A percentile compares a stretch with the other conserved stretches of the same genome.
phyloP scores from a whole-genome alignment of 2,113 vertebrate species.

The Myiozetetes cayanensis region DNA sequence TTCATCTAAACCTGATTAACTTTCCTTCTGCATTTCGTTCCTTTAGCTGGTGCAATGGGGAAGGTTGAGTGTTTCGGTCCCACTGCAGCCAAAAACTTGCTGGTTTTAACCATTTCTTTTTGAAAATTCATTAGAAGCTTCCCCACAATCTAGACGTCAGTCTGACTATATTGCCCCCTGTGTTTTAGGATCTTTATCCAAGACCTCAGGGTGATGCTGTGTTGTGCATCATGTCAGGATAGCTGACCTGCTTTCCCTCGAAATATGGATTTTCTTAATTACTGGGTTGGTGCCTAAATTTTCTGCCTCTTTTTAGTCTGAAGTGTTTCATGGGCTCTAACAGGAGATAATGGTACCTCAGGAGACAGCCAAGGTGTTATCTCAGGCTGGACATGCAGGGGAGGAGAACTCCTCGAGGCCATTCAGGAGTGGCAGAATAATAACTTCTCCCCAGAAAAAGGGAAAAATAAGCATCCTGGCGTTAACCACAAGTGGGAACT shows the following conservation, averaged over 20 bases:
- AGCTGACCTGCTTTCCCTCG: not conserved
- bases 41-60: not conserved
- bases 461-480: not conserved
- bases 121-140: not conserved
- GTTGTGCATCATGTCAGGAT: too few species aligned
- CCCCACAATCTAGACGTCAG: not conserved
- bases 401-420: not conserved
- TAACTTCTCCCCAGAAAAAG: not conserved
- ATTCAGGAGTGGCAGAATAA: not conserved
- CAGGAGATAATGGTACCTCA: not conserved
- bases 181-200: not conserved
- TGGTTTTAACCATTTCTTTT: not conserved
- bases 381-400: not conserved
- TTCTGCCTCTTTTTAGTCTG: not conserved
- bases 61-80: not conserved
- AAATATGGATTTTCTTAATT: not conserved
- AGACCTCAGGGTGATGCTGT: not conserved
- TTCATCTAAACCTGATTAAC: not conserved
- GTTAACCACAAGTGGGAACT: not conserved
- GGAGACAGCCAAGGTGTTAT: not conserved
- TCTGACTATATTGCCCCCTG: too few species aligned
- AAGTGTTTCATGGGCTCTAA: not conserved
- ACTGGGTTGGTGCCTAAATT: not conserved
- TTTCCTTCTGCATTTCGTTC: not conserved
- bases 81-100: not conserved